These are phyloP conservation scores for Andrena dorsata DNA, from an alignment of 2,888 invertebrate species.

Conservation along the genomic window DNA sequence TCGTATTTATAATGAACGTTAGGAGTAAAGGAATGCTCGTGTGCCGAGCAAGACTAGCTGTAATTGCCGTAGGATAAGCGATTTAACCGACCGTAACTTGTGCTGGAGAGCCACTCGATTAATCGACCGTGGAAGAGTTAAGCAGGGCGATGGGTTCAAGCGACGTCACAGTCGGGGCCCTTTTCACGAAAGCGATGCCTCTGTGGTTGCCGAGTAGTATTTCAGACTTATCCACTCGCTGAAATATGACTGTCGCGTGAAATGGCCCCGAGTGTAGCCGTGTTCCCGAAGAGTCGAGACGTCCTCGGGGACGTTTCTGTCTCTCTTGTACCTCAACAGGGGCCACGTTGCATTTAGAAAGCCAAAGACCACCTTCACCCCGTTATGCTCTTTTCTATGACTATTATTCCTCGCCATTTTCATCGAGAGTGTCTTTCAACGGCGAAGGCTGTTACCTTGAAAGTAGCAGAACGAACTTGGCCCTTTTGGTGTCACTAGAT, in stretches of 20 bases:
- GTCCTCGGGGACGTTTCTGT: conserved; percentile 33
- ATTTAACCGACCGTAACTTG: conserved; percentile 62
- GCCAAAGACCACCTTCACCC: conserved; percentile 1
- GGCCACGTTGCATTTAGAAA: conserved; percentile 63
- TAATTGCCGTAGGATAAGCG: conserved; percentile 64
- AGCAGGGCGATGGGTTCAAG: conserved; percentile 12
- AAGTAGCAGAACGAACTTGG: background rate
- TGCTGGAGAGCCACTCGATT: conserved; percentile 46
- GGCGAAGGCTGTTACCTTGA: background rate
- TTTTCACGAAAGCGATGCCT: no score
- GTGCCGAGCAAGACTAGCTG: conserved; percentile 60
- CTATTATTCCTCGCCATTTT: conserved; percentile 19
- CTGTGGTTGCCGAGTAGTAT: no score
- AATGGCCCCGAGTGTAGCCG: background rate
- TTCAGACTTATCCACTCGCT: no score
- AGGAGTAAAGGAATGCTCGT: conserved; percentile 56
- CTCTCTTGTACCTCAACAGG: conserved; percentile 61
- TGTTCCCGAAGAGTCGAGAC: conserved; percentile 5
- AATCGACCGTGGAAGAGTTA: conserved; percentile 28
- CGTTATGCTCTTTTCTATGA: conserved; percentile 22
- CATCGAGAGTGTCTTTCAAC: conserved; percentile 14
- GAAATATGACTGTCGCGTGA: no score
- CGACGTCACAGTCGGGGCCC: background rate
- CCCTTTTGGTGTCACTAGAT: no score
- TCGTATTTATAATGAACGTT: conserved; percentile 53